Evolutionary conservation across 2,113 vertebrate genomes (phyloP).

Genomic region (Gymnorhina tibicen): DNA sequence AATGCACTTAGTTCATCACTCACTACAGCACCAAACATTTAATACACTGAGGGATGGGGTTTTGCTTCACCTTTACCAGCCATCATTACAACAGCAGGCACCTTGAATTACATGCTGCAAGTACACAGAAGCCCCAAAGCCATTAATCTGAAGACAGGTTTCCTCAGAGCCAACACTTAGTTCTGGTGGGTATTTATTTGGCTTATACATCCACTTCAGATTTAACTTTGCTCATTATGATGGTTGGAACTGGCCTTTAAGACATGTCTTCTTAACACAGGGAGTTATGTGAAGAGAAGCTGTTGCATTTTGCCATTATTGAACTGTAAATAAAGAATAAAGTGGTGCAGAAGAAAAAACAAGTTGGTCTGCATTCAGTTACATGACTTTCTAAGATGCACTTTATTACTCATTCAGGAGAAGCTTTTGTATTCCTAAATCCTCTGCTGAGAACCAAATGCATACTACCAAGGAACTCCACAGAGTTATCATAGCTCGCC

Average conservation of each 20-base stretch:
- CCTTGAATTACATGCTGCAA: background rate
- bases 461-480: background rate
- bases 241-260: background rate
- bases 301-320: background rate
- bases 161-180: background rate
- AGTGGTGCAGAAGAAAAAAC: background rate
- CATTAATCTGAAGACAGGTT: background rate
- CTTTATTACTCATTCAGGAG: background rate
- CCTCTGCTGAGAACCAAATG: background rate
- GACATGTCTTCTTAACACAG: background rate
- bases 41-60: background rate
- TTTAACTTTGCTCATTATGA: background rate
- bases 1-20: background rate
- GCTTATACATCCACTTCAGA: background rate
- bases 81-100: background rate
- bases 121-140: background rate
- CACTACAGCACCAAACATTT: background rate
- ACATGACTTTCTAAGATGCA: background rate
- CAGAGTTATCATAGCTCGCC: background rate
- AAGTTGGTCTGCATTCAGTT: background rate
- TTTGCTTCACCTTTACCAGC: background rate
- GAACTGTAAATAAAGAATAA: background rate
- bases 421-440: background rate
- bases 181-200: background rate
- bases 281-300: background rate